A percentile compares a stretch with the other conserved stretches of the same genome.
These are phyloP conservation scores for Euplagia quadripunctaria DNA, from an alignment of 2,888 invertebrate genomes.

Conservation along the genomic window DNA sequence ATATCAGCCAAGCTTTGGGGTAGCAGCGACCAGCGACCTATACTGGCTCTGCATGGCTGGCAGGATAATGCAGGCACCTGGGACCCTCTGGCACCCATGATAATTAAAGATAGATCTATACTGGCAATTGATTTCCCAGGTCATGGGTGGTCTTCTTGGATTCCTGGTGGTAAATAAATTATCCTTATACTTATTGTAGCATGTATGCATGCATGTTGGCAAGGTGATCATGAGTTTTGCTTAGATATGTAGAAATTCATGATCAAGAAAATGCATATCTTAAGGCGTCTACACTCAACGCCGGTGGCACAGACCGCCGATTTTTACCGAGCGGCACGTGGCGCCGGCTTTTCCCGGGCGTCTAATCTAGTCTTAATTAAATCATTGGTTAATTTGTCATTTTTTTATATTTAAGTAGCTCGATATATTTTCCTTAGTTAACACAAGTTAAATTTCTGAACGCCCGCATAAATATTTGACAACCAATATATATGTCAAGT, in stretches of 20 bases:
- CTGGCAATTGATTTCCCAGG: slow-evolving; percentile 91
- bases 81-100: slow-evolving; percentile 89
- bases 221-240: not conserved
- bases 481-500: too few relatives aligned
- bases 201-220: too few relatives aligned
- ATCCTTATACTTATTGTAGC: not conserved
- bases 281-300: too few relatives aligned
- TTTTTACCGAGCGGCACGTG: too few relatives aligned
- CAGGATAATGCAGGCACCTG: slow-evolving; percentile 94
- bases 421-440: too few relatives aligned
- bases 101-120: slow-evolving; percentile 77
- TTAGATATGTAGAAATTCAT: not conserved
- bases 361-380: too few relatives aligned
- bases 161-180: slow-evolving; percentile 85
- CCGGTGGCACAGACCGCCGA: too few relatives aligned
- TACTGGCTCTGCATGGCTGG: slow-evolving; percentile 93
- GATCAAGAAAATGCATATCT: not conserved
- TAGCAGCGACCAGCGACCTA: slow-evolving; percentile 87
- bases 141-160: slow-evolving; percentile 90
- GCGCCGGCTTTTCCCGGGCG: too few relatives aligned
- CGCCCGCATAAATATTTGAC: too few relatives aligned
- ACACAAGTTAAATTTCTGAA: too few relatives aligned
- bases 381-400: too few relatives aligned
- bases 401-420: too few relatives aligned
- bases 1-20: slow-evolving; percentile 92